Percentiles rank a stretch among this genome's conserved stretches.
phyloP scores from a whole-genome alignment of 2,797 vertebrate genomes.

The Kryptopterus vitreolus region DNA sequence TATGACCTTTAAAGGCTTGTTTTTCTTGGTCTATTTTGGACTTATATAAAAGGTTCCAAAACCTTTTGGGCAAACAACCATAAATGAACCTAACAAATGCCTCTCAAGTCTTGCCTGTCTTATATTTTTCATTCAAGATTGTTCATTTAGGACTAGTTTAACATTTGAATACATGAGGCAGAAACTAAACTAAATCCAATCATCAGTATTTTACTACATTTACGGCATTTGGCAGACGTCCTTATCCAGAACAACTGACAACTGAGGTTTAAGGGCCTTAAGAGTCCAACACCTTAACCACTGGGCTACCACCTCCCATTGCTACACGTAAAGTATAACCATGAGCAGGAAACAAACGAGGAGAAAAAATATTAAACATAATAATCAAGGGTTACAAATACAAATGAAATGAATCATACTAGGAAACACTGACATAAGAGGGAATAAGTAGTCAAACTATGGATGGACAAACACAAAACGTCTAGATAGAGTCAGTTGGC shows the following conservation, averaged over 20 bases:
- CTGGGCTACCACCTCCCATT: too few species aligned
- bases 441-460: background rate
- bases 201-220: too few species aligned
- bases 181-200: background rate
- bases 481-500: background rate
- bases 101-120: background rate
- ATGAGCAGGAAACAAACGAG: background rate
- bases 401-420: background rate
- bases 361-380: background rate
- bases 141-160: background rate
- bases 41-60: background rate
- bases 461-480: background rate
- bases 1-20: too few species aligned
- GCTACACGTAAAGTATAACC: background rate
- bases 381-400: background rate
- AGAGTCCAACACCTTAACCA: too few species aligned
- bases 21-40: background rate
- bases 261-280: too few species aligned
- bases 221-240: too few species aligned
- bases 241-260: too few species aligned
- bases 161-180: background rate
- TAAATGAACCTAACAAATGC: background rate
- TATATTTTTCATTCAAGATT: background rate
- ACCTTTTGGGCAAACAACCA: background rate
- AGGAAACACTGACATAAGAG: background rate